Conservation (phyloP, 2,888 invertebrate species). For the Leptogaster cylindrica region DNA sequence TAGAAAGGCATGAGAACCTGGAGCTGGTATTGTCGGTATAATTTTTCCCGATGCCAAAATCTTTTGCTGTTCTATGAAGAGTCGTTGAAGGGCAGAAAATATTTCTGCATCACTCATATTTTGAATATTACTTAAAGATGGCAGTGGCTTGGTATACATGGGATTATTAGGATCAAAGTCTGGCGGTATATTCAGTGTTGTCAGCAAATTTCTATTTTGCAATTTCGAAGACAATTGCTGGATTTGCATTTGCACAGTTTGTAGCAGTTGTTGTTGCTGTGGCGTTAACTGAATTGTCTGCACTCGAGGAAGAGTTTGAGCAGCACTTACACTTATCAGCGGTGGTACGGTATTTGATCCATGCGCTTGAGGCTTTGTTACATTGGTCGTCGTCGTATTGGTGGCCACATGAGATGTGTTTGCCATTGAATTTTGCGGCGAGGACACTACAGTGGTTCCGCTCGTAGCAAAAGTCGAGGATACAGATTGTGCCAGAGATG, state of each 20-base stretch:
- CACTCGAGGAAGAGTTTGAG: constrained; percentile 66
- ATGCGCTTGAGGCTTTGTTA: constrained; percentile 40
- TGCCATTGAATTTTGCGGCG: constrained; percentile 15
- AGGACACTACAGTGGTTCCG: not conserved
- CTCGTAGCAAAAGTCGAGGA: not conserved
- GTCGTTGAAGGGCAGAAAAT: constrained; percentile 65
- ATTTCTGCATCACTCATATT: constrained; percentile 65
- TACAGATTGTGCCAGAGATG: not conserved
- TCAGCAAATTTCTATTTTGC: constrained; percentile 59
- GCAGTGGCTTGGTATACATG: constrained; percentile 59
- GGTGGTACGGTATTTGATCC: constrained; percentile 50
- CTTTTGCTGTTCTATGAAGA: constrained; percentile 74
- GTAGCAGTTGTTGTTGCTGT: constrained; percentile 73
- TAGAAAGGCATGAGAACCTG: constrained; percentile 51
- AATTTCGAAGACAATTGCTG: constrained; percentile 68
- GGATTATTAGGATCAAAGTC: constrained; percentile 59
- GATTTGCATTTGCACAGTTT: constrained; percentile 73
- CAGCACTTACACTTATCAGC: constrained; percentile 50
- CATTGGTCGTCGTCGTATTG: constrained; percentile 10
- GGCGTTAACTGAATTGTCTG: constrained; percentile 77
- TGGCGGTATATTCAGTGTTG: constrained; percentile 56
- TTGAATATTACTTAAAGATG: constrained; percentile 57
- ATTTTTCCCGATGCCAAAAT: constrained; percentile 75
- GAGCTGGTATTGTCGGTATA: constrained; percentile 66
- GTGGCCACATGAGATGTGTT: not conserved